Conservation (phyloP, 1,140 invertebrate genomes). For the Galleria mellonella region DNA sequence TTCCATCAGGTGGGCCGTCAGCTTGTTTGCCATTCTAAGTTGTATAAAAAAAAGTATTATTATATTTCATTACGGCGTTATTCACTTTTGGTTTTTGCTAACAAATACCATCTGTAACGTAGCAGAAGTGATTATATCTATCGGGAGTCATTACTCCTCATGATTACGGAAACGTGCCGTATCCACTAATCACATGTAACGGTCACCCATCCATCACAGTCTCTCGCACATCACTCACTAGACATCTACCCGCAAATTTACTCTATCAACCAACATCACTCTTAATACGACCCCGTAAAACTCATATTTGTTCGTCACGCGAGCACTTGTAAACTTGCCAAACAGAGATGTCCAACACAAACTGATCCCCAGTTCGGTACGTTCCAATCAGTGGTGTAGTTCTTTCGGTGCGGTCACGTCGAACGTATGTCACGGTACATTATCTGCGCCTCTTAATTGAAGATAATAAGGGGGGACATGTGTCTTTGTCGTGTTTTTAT, state of each 20-base stretch:
- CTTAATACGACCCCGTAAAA: neutral
- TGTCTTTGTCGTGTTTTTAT: conserved; percentile 68
- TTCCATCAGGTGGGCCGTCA: no score
- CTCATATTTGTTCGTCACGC: conserved; percentile 9
- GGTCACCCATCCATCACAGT: conserved; percentile 52
- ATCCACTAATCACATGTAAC: conserved; percentile 59
- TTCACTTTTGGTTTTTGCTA: neutral
- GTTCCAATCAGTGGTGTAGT: neutral
- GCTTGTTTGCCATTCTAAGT: no score
- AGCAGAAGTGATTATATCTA: conserved; percentile 22
- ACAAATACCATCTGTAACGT: neutral
- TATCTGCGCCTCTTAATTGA: conserved; percentile 68
- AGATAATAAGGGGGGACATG: conserved; percentile 67
- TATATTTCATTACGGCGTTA: no score
- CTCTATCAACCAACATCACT: neutral
- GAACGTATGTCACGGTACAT: conserved; percentile 57
- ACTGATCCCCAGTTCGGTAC: conserved; percentile 11
- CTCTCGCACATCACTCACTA: conserved; percentile 48
- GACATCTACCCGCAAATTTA: conserved; percentile 11
- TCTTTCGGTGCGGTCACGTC: conserved; percentile 25
- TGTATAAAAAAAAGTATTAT: no score
- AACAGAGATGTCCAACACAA: conserved; percentile 20
- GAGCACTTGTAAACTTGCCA: conserved; percentile 13
- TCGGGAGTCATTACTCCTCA: conserved; percentile 45
- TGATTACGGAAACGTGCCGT: conserved; percentile 35